Base-by-base conservation (phyloP, 2,888 invertebrate genomes). In the Amblyteles armatorius region DNA sequence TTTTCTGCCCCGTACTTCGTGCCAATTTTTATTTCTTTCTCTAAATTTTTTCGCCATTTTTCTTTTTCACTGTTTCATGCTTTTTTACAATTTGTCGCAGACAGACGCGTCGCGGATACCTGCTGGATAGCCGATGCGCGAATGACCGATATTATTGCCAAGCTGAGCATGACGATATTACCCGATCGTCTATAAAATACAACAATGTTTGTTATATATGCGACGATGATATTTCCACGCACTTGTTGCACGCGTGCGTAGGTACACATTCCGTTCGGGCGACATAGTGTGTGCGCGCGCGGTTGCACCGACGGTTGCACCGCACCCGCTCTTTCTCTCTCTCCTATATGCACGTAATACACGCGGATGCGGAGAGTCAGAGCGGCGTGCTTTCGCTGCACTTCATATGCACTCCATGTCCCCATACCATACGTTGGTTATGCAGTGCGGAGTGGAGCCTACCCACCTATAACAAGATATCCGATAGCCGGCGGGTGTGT, bases 401-500 rank as follows among this genome's bases (percentile, higher is more conserved):
- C 92, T 93, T 93, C 92, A 93, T 92, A 93, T 92, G 92, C 92
- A 92, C 93, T 93, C 91, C 91, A 93, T 91, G 93, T 92, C 92
- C 92, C 44, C 91, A 73, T 79, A 74, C 86, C 80, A 81, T 81
- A 77, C 36, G 65, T 36, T 33, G 82, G 65, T 36, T 67, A 80
- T 86, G 69, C 83, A 79, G 82, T 85, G 60, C 63, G 50, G 57
- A 40, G 57, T 48, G 40, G 91, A 91, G 89, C 91, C 92, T 92
- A 79, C 44, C 72, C 83, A 92, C 90, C 89, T 91, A 91, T 89
- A 91, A 92, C 92, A 90, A 91, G 92, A 91, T 92, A 91, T 90
- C 89, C 89, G 90, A 92, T 91, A 90, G 91, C 89, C 90, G 82
- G 87, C 88, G 90, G 89, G 86, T 89, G 85, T 88, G 88, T 87